Conservation (phyloP, 2,888 invertebrate species). For the Pammene fasciana region DNA sequence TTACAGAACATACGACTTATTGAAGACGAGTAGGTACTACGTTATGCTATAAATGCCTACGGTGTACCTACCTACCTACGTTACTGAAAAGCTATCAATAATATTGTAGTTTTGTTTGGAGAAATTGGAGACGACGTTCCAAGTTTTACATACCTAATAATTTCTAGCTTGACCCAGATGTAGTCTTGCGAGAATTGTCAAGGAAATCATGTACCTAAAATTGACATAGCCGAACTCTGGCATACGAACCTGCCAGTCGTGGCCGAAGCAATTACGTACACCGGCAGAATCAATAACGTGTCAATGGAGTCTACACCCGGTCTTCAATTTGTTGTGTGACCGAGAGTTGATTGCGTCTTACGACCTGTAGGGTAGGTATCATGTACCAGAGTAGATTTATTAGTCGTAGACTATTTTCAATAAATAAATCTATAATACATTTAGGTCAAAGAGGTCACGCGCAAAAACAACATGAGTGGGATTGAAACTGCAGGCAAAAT, state of each 20-base stretch:
- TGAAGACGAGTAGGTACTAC: too few species aligned
- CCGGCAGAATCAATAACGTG: constrained; percentile 24
- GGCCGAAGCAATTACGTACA: constrained; percentile 8
- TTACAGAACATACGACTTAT: too few species aligned
- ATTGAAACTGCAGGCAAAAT: too few species aligned
- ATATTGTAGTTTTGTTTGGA: background rate
- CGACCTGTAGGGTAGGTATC: constrained; percentile 7
- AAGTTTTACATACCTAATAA: background rate
- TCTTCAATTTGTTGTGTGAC: constrained; percentile 28
- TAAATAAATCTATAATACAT: background rate
- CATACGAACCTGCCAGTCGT: background rate
- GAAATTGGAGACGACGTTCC: background rate
- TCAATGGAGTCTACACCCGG: constrained; percentile 16
- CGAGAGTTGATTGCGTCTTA: constrained; percentile 30
- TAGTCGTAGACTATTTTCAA: background rate
- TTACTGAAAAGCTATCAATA: too few species aligned
- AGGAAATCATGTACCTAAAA: background rate
- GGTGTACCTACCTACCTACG: too few species aligned
- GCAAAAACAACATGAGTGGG: too few species aligned
- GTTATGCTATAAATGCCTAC: too few species aligned
- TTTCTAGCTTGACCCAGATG: background rate
- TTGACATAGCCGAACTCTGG: background rate
- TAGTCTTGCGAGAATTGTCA: background rate
- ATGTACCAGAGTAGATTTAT: background rate
- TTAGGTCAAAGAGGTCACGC: too few species aligned